A percentile compares a stretch with the other conserved stretches of the same genome.
These are phyloP conservation scores for Catamblyrhynchus diadema DNA, from an alignment of 2,797 vertebrate species.

Conservation along the genomic window DNA sequence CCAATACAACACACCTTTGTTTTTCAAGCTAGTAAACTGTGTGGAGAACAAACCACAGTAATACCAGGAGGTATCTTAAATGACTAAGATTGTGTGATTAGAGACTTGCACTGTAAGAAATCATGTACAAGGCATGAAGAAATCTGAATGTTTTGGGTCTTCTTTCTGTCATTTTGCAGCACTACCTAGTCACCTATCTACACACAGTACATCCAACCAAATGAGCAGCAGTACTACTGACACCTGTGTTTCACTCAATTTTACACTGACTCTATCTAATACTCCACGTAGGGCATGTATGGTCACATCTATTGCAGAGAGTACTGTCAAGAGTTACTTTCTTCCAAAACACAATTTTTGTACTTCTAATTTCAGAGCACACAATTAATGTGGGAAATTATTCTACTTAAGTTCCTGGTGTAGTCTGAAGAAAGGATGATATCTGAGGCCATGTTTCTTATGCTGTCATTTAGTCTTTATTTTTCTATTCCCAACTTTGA, in stretches of 20 bases:
- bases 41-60: not conserved
- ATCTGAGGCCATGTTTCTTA: not conserved
- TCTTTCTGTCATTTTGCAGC: not conserved
- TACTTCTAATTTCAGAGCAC: not conserved
- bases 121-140: not conserved
- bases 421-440: not conserved
- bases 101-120: not conserved
- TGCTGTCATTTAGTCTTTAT: not conserved
- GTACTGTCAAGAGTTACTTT: not conserved
- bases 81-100: not conserved
- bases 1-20: not conserved
- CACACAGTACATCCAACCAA: not conserved
- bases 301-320: not conserved
- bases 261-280: not conserved
- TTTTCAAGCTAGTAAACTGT: not conserved
- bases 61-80: not conserved
- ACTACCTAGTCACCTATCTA: not conserved
- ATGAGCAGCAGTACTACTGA: not conserved
- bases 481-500: not conserved
- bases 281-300: not conserved
- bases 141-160: not conserved
- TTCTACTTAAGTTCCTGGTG: not conserved
- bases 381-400: not conserved
- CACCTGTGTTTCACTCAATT: not conserved
- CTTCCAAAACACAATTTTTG: not conserved